Conservation (phyloP, 2,797 vertebrate genomes). For the Hipposideros larvatus region DNA sequence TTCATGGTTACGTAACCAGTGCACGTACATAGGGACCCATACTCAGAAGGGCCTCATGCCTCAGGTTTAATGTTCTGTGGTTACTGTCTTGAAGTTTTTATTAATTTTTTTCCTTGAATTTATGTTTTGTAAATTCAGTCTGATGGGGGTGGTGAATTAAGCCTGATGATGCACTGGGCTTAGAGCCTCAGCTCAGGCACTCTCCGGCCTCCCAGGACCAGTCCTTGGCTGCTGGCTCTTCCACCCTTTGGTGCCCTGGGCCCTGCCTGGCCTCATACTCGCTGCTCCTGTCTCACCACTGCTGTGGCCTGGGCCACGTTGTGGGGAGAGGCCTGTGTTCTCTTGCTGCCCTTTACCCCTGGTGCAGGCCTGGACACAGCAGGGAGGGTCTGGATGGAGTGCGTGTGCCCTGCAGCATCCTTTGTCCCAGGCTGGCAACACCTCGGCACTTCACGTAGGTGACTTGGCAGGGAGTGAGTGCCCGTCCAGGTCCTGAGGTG, state of each 20-base stretch:
- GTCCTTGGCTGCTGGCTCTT: background rate
- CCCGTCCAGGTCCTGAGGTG: background rate
- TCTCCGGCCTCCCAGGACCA: background rate
- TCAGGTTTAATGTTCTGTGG: conserved; percentile 41
- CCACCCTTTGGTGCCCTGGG: background rate
- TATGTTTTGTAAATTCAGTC: conserved; percentile 33
- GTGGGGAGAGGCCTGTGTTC: background rate
- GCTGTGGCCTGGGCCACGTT: background rate
- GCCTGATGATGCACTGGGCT: background rate
- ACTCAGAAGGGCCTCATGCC: background rate
- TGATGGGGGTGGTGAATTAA: background rate
- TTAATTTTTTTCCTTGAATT: conserved; percentile 46
- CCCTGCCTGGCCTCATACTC: background rate
- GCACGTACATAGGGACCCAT: background rate
- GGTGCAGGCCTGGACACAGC: background rate
- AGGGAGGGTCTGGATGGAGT: background rate
- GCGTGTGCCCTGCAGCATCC: background rate
- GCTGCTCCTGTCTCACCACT: background rate
- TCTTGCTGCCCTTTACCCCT: background rate
- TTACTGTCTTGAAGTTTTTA: conserved; percentile 7
- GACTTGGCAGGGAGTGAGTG: background rate
- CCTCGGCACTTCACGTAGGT: background rate
- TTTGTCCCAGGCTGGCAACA: background rate
- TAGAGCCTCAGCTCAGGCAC: background rate
- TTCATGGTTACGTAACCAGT: background rate